A percentile compares a stretch with the other conserved stretches of the same genome.
Conservation (phyloP, 2,888 invertebrate species). For the Euzetes globulus region DNA sequence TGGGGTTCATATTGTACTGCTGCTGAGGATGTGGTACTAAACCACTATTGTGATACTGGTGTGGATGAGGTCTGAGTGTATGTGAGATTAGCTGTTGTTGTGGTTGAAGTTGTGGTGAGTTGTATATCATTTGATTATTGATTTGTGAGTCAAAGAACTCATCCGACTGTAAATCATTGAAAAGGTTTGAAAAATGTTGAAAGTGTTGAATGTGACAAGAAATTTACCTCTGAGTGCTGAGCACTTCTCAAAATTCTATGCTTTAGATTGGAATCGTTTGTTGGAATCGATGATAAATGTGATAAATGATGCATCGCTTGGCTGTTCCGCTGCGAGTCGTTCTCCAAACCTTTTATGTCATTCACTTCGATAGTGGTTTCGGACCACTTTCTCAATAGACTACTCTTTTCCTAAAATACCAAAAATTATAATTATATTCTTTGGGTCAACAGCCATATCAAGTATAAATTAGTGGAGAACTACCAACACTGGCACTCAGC, state of each 20-base stretch:
- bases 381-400: conserved; percentile 18
- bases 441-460: conserved; percentile 2
- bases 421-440: conserved; percentile 21
- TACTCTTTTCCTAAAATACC: conserved; percentile 21
- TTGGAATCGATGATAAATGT: neutral
- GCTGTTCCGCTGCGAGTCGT: neutral
- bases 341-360: neutral
- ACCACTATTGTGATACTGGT: conserved; percentile 18
- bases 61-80: conserved; percentile 29
- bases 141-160: conserved; percentile 24
- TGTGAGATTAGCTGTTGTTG: conserved; percentile 18
- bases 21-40: neutral
- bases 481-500: neutral
- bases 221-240: conserved; percentile 21
- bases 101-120: conserved; percentile 18
- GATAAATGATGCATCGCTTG: conserved; percentile 24
- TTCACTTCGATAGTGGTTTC: conserved; percentile 6
- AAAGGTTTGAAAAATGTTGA: neutral
- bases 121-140: conserved; percentile 7
- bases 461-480: neutral
- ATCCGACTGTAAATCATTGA: conserved; percentile 8
- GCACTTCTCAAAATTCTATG: neutral
- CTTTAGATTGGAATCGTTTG: conserved; percentile 12
- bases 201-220: neutral
- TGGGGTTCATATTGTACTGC: conserved; percentile 12